Conservation (phyloP, 2,113 vertebrate species). For the Gymnarchus niloticus region DNA sequence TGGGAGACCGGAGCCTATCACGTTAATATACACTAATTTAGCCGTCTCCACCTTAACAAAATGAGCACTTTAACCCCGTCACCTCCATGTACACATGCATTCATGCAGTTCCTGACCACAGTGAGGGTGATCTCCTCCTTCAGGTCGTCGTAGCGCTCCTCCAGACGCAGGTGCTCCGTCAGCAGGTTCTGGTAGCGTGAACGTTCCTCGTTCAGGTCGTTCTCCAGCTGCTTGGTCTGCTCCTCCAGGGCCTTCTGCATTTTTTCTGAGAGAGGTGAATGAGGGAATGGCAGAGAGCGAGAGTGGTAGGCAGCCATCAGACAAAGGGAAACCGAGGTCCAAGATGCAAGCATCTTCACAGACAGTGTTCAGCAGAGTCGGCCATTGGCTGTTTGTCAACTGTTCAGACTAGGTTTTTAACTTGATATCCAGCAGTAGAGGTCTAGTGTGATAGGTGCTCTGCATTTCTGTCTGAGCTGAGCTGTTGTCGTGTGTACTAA, state of each 20-base stretch:
- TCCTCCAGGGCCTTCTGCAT: slow-evolving; percentile 69
- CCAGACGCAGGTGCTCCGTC: slow-evolving; percentile 82
- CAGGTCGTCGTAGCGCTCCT: slow-evolving; percentile 80
- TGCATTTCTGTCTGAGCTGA: neutral
- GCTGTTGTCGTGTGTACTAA: too few relatives aligned
- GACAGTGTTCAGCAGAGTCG: neutral
- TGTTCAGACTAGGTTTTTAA: neutral
- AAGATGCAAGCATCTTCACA: neutral
- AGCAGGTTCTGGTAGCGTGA: slow-evolving; percentile 87
- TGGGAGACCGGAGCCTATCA: neutral
- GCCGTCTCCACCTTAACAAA: neutral
- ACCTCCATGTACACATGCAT: neutral
- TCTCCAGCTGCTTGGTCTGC: slow-evolving; percentile 74
- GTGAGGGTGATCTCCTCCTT: slow-evolving; percentile 75
- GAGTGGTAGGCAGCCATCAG: neutral
- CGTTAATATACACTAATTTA: neutral
- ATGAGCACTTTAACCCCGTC: too few relatives aligned
- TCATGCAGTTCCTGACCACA: slow-evolving; percentile 56
- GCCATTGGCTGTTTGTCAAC: neutral
- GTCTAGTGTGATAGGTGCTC: neutral
- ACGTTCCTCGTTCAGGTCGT: slow-evolving; percentile 79
- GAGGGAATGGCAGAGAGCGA: neutral
- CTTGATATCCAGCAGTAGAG: neutral
- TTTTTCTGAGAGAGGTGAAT: slow-evolving; percentile 57
- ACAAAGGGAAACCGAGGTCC: neutral